phyloP scores from a whole-genome alignment of 2,888 invertebrate species.

The Eretmocerus hayati region DNA sequence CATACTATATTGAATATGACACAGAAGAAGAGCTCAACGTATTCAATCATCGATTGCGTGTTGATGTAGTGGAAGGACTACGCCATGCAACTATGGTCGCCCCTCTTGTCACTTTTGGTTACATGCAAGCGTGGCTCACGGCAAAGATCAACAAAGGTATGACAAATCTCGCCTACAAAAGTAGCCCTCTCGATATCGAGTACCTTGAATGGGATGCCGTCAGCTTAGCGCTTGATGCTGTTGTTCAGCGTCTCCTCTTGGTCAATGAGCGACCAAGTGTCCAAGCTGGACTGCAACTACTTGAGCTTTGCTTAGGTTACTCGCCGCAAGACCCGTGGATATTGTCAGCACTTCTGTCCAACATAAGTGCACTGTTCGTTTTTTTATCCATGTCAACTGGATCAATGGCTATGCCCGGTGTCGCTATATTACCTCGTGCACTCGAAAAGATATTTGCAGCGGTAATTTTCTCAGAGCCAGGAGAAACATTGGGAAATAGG shows the following conservation, averaged over 20 bases:
- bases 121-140: constrained; percentile 76
- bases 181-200: constrained; percentile 56
- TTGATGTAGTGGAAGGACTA: constrained; percentile 75
- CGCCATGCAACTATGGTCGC: constrained; percentile 74
- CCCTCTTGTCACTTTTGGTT: constrained; percentile 75
- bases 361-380: constrained; percentile 85
- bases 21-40: constrained; percentile 82
- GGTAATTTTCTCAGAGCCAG: constrained; percentile 64
- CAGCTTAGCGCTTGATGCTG: constrained; percentile 70
- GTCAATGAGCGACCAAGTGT: constrained; percentile 69
- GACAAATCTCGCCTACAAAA: constrained; percentile 39
- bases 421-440: constrained; percentile 66
- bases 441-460: constrained; percentile 85
- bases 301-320: constrained; percentile 71
- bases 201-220: constrained; percentile 84
- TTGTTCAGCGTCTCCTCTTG: constrained; percentile 68
- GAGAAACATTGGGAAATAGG: constrained; percentile 60
- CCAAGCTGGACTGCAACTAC: constrained; percentile 65
- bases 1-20: constrained; percentile 81
- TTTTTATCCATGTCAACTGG: constrained; percentile 84
- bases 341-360: constrained; percentile 77
- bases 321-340: constrained; percentile 74
- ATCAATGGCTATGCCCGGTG: constrained; percentile 64
- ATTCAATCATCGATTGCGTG: constrained; percentile 76
- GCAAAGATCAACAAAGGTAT: constrained; percentile 64